Evolutionary conservation across 2,113 vertebrate species (phyloP), one percentile per base, ranked within the genome.

Genomic region (Macquaria ambigua): DNA sequence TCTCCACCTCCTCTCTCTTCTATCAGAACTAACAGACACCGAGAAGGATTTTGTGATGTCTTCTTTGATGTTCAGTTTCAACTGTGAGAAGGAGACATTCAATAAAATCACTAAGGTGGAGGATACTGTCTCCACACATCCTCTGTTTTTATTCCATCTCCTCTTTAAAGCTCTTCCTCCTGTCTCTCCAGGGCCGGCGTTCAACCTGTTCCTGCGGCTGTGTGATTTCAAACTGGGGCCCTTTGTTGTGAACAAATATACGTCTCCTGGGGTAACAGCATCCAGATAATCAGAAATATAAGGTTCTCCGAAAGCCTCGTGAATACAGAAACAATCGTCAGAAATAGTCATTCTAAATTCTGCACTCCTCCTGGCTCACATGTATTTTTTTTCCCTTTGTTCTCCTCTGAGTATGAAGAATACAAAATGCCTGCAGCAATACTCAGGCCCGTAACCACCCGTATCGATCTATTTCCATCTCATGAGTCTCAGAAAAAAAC

Each of bases 181-280:
- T 66, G 81, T 93, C 76, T 93, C 84, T 88, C 52, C 91, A 97
- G 97, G 97, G 31, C 96, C 97, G n/a, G 97, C 95, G 25, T 97
- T 96, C 94, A 97, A 97, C 90, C 90, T 97, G 83, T 97, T 97
- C 92, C 92, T 97, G 87, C 93, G 96, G 46, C 92, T 97, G 87
- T 96, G 96, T 86, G 94, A 97, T 92, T 97, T 97, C 92, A 94
- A 90, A 63, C 79, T 97, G 80, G 97, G 97, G 39, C 96, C 96
- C 28, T 97, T 97, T 86, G 92, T 94, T 79, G 96, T 97, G 88
- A 95, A 97, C 94, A 97, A 97, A 89, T 97, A 96, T 84, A 97
- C 97, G 2, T 96, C 96, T 83, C 96, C 97, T 46, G 97, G 97
- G 94, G 96, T 97, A 95, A 95, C 84, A 64, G 70, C 90, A 82